These are phyloP conservation scores for Drosophila imparisetae DNA, from an alignment of 2,888 invertebrate genomes.

Conservation along the genomic window DNA sequence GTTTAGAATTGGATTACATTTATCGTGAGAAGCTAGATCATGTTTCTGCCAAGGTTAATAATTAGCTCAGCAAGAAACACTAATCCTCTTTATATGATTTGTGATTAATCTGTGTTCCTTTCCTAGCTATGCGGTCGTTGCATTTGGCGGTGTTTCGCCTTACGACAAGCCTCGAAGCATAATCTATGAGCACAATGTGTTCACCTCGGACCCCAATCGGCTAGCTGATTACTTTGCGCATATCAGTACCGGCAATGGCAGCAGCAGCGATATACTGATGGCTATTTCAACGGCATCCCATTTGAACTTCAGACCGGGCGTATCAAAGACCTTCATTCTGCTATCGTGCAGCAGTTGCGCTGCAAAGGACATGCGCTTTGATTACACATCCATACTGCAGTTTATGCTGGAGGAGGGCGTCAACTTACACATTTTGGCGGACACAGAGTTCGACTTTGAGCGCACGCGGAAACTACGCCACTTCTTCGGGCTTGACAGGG, in stretches of 20 bases:
- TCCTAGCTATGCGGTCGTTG: conserved; percentile 91
- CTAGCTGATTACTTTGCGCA: conserved; percentile 89
- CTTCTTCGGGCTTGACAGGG: conserved; percentile 92
- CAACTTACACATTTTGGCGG: conserved; percentile 92
- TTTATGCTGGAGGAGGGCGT: conserved; percentile 92
- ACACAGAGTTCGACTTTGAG: conserved; percentile 91
- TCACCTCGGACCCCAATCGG: conserved; percentile 87
- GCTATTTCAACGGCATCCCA: conserved; percentile 90
- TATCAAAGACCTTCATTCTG: conserved; percentile 92
- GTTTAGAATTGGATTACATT: not conserved
- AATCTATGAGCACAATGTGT: conserved; percentile 89
- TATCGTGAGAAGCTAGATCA: not conserved
- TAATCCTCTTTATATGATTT: not conserved
- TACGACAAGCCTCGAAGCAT: conserved; percentile 90
- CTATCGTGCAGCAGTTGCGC: conserved; percentile 92
- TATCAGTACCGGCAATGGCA: conserved; percentile 86
- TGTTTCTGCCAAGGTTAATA: not conserved
- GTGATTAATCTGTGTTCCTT: not conserved
- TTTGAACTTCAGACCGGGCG: conserved; percentile 92
- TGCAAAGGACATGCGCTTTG: conserved; percentile 90
- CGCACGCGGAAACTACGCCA: conserved; percentile 90
- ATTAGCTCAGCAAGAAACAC: not conserved
- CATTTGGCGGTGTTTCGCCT: conserved; percentile 92
- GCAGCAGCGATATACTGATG: conserved; percentile 89
- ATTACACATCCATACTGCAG: conserved; percentile 93